A percentile compares a stretch with the other conserved stretches of the same genome.
These are phyloP conservation scores for Saturnia japonica DNA, from an alignment of 2,888 invertebrate genomes.

Conservation along the genomic window DNA sequence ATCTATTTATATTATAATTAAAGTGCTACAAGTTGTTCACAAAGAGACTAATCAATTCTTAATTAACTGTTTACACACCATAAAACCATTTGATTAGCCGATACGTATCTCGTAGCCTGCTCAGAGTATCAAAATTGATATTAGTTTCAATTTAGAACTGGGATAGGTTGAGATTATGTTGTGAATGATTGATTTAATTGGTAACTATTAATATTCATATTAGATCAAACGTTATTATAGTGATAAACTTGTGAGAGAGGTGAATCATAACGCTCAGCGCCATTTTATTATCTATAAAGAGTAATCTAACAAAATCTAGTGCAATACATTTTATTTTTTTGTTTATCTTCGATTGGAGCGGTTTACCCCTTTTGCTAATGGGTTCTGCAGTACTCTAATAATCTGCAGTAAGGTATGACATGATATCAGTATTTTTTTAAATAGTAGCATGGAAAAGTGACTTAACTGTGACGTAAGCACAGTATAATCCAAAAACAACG, in stretches of 20 bases:
- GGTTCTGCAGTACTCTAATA: too few relatives aligned
- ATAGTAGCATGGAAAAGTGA: neutral
- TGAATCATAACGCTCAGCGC: neutral
- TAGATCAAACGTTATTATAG: neutral
- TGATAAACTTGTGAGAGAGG: neutral
- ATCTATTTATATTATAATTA: too few relatives aligned
- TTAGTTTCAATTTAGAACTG: neutral
- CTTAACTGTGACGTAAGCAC: neutral
- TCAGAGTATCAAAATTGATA: neutral
- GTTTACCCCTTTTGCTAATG: neutral
- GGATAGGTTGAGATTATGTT: neutral
- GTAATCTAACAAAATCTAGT: neutral
- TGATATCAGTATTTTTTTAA: neutral
- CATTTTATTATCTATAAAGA: neutral
- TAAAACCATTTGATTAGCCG: neutral
- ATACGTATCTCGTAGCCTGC: neutral
- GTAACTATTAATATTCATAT: neutral
- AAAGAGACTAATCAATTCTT: neutral
- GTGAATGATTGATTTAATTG: constrained; percentile 4
- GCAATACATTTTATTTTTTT: neutral
- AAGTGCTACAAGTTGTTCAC: neutral
- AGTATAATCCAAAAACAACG: too few relatives aligned
- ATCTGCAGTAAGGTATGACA: neutral
- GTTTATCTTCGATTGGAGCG: neutral
- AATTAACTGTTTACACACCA: neutral